These are phyloP conservation scores for Volucella bombylans DNA, from an alignment of 2,888 invertebrate genomes.

Conservation along the genomic window DNA sequence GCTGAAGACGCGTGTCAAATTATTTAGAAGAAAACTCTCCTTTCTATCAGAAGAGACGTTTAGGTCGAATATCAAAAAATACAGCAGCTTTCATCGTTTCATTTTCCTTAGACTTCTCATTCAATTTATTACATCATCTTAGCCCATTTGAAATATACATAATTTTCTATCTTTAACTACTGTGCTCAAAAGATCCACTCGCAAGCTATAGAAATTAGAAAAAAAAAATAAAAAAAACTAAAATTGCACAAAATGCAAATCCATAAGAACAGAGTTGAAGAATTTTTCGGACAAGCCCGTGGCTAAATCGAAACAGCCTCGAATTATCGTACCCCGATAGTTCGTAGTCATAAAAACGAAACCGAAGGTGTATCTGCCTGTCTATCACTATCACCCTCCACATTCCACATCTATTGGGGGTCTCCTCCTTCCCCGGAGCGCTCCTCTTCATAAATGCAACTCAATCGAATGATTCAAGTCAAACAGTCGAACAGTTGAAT, in stretches of 20 bases:
- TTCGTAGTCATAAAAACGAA: slow-evolving; percentile 48
- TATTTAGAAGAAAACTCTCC: too few relatives aligned
- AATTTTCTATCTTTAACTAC: not conserved
- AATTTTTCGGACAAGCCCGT: slow-evolving; percentile 37
- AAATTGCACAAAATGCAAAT: slow-evolving; percentile 5
- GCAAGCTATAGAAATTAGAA: slow-evolving; percentile 6
- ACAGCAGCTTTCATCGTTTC: too few relatives aligned
- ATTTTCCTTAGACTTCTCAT: not conserved
- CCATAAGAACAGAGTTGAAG: slow-evolving; percentile 48
- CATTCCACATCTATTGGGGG: too few relatives aligned
- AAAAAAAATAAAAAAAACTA: not conserved
- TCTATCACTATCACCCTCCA: slow-evolving; percentile 12
- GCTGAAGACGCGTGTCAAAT: too few relatives aligned
- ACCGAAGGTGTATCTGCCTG: slow-evolving; percentile 54
- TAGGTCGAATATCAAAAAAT: too few relatives aligned
- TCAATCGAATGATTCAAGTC: slow-evolving; percentile 26
- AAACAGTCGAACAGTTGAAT: slow-evolving; percentile 31
- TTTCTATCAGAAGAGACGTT: too few relatives aligned
- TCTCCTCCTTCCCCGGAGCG: not conserved
- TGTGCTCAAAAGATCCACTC: slow-evolving; percentile 4
- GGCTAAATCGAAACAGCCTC: slow-evolving; percentile 41
- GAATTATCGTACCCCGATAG: slow-evolving; percentile 50
- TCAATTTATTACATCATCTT: slow-evolving; percentile 27
- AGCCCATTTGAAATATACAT: slow-evolving; percentile 18
- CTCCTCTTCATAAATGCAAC: not conserved